Base-by-base conservation (phyloP, 2,888 invertebrate genomes). In the Thymelicus acteon region DNA sequence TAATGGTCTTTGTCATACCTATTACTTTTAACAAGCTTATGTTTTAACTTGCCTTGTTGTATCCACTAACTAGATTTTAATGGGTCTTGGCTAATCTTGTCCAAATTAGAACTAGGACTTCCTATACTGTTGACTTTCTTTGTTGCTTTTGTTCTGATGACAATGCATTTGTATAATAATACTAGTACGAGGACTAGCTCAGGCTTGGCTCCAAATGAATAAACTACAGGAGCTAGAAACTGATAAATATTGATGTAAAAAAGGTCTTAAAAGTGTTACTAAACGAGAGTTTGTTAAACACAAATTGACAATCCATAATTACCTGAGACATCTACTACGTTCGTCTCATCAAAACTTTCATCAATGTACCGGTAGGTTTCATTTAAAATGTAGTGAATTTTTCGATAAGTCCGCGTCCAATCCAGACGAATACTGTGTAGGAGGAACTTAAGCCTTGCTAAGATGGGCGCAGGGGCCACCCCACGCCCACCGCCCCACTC, bases 351-450 rank as follows among this genome's bases (percentile, higher is more conserved):
- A 57, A 31, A 57, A 57, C 37, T 54, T 54, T 57, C 57, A 57
- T 37, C 57, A 57, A 54, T 37, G 57, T 31, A 54, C 19, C 10
- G n/a, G 58, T 58, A 39, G 24, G 40, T 49, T 57, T 64, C 60
- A 60, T 64, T 70, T 64, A 70, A 65, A 70, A 65, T 31, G 40
- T 71, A 65, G 70, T 65, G 64, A 65, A 71, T 71, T 71, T 71
- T 71, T 71, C 70, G 70, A 71, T 71, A 71, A 71, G 52, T 65
- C 64, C 40, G 54, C 70, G 65, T 71, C 70, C 70, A 75, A 76
- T 74, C 74, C 75, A 85, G 85, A 80, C 83, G 80, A 76, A 77
- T 78, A 75, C 75, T 72, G 75, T 75, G 75, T 71, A 73, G 73
- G 67, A 72, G 60, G 49, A 64, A 70, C 64, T 71, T 71, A 71